Conservation (phyloP, 1,140 invertebrate species). For the Centruroides sculpturatus region DNA sequence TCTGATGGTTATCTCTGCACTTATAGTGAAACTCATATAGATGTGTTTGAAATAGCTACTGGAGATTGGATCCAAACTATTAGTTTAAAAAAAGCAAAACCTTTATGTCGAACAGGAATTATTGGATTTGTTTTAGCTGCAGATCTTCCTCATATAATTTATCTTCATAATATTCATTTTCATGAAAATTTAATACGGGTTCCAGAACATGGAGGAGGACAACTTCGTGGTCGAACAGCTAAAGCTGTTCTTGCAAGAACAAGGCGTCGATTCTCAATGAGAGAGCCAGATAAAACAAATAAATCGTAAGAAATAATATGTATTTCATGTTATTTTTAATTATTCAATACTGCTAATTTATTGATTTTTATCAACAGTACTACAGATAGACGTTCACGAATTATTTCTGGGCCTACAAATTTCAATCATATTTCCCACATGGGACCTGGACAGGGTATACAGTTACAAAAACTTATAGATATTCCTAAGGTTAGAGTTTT, state of each 20-base stretch:
- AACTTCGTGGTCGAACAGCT: conserved; percentile 1
- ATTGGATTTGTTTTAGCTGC: conserved; percentile 50
- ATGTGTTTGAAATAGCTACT: conserved; percentile 82
- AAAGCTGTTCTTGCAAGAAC: conserved; percentile 8
- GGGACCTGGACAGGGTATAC: conserved; percentile 90
- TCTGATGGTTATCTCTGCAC: conserved; percentile 76
- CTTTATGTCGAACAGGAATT: conserved; percentile 27
- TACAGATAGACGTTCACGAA: conserved; percentile 61
- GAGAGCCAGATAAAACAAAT: conserved; percentile 8
- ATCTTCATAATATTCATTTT: conserved; percentile 67
- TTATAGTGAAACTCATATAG: conserved; percentile 89
- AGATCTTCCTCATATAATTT: conserved; percentile 72
- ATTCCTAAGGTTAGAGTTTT: conserved; percentile 48
- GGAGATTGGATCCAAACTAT: conserved; percentile 96
- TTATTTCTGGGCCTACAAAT: conserved; percentile 95
- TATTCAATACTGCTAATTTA: too few species aligned
- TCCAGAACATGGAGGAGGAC: conserved; percentile 7
- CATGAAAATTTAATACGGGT: conserved; percentile 38
- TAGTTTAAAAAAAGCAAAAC: conserved; percentile 52
- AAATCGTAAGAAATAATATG: conserved; percentile 10
- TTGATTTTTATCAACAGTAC: neutral
- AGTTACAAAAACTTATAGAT: conserved; percentile 82
- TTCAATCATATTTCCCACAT: conserved; percentile 98
- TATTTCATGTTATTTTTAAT: too few species aligned
- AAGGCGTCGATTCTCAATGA: conserved; percentile 12